These are phyloP conservation scores for Acronicta leporina DNA, from an alignment of 2,888 invertebrate species.

Conservation along the genomic window DNA sequence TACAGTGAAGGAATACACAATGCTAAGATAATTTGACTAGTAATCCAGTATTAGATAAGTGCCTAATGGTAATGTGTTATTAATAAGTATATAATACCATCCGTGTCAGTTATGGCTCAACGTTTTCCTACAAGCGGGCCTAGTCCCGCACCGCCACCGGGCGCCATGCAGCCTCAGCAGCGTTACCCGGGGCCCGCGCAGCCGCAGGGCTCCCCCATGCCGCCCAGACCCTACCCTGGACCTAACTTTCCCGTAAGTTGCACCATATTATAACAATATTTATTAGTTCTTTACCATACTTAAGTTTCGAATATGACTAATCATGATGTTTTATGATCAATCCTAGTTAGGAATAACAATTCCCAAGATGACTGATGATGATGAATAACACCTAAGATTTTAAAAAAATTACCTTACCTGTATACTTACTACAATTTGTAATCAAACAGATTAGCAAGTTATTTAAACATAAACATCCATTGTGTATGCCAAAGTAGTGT, in stretches of 20 bases:
- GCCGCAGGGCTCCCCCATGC: constrained; percentile 91
- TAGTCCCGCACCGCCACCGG: constrained; percentile 78
- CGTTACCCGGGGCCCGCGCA: constrained; percentile 85
- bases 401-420: too few relatives aligned
- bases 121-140: constrained; percentile 77
- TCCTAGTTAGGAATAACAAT: too few relatives aligned
- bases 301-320: too few relatives aligned
- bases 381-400: too few relatives aligned
- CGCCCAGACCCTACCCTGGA: constrained; percentile 92
- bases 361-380: too few relatives aligned
- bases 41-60: constrained; percentile 9
- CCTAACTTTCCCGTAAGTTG: constrained; percentile 93
- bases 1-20: not conserved
- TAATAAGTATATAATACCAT: constrained; percentile 31
- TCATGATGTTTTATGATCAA: too few relatives aligned
- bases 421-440: too few relatives aligned
- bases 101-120: constrained; percentile 71
- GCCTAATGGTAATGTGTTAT: constrained; percentile 21
- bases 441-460: too few relatives aligned
- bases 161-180: constrained; percentile 83
- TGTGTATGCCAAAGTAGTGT: too few relatives aligned
- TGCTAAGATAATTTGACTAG: not conserved
- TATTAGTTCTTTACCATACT: too few relatives aligned
- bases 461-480: too few relatives aligned
- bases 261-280: not conserved